A percentile compares a stretch with the other conserved stretches of the same genome.
phyloP scores from a whole-genome alignment of 2,888 invertebrate genomes.

The Pachycephus smyrnensis region DNA sequence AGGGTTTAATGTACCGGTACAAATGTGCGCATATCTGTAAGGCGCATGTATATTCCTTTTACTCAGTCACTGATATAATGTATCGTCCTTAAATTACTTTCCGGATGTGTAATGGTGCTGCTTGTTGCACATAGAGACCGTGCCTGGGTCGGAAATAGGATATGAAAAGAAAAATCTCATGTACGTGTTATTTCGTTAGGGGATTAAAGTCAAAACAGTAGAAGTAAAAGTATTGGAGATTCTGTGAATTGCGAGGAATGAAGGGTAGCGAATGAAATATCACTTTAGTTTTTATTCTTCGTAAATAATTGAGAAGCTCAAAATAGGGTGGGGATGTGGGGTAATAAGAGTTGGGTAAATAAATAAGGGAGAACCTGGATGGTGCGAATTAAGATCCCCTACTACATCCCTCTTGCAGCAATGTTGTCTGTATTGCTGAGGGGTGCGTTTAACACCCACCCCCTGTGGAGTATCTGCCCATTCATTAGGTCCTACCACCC shows the following conservation, averaged over 20 bases:
- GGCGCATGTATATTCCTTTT: slow-evolving; percentile 31
- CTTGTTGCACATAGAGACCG: neutral
- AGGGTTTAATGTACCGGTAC: slow-evolving; percentile 35
- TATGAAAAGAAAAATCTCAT: neutral
- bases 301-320: neutral
- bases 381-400: neutral
- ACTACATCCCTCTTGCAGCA: neutral
- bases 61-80: slow-evolving; percentile 17
- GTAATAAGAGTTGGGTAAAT: neutral
- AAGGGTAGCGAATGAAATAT: neutral
- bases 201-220: neutral
- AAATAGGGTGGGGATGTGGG: neutral
- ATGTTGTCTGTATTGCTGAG: neutral
- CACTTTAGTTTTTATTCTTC: neutral
- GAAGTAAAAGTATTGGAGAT: neutral
- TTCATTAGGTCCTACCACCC: slow-evolving; percentile 37
- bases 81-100: neutral
- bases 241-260: neutral
- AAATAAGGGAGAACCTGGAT: neutral
- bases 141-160: neutral
- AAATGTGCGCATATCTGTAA: neutral
- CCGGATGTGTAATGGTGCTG: neutral
- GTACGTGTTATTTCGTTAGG: neutral
- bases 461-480: slow-evolving; percentile 28
- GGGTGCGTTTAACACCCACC: neutral